These are phyloP conservation scores for Muscicapa striata DNA, from an alignment of 2,797 vertebrate species.

Conservation along the genomic window DNA sequence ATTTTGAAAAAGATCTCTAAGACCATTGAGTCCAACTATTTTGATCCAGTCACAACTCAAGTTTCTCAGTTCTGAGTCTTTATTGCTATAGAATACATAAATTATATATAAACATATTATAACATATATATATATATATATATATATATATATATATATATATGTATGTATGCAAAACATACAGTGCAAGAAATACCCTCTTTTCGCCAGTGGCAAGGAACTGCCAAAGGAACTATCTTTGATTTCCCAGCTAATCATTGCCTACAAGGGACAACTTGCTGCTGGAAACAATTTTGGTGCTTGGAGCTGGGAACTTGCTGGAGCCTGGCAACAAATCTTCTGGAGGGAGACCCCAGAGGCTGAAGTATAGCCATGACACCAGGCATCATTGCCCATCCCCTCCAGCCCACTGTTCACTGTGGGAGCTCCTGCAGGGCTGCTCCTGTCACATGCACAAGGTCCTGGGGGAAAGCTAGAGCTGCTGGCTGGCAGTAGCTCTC, in stretches of 20 bases:
- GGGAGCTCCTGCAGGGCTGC: neutral
- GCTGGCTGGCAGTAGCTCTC: neutral
- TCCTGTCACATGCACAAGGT: neutral
- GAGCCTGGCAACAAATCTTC: neutral
- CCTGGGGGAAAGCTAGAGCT: neutral
- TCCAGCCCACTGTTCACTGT: rapidly evolving
- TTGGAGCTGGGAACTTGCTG: neutral
- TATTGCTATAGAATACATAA: neutral
- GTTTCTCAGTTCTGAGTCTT: neutral
- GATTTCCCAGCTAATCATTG: neutral
- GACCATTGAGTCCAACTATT: neutral
- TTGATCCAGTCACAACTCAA: neutral
- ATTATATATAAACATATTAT: neutral
- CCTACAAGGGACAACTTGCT: neutral
- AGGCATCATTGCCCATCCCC: neutral
- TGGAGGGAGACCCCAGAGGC: neutral
- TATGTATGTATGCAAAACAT: neutral
- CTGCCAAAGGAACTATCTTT: neutral
- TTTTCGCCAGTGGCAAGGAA: neutral
- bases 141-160: neutral
- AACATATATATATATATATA: too few species aligned
- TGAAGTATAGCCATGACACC: neutral
- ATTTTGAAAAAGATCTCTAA: neutral
- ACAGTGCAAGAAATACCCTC: neutral
- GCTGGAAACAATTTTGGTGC: neutral